Base-by-base conservation (phyloP, 2,113 vertebrate species). In the Eptatretus burgeri region DNA sequence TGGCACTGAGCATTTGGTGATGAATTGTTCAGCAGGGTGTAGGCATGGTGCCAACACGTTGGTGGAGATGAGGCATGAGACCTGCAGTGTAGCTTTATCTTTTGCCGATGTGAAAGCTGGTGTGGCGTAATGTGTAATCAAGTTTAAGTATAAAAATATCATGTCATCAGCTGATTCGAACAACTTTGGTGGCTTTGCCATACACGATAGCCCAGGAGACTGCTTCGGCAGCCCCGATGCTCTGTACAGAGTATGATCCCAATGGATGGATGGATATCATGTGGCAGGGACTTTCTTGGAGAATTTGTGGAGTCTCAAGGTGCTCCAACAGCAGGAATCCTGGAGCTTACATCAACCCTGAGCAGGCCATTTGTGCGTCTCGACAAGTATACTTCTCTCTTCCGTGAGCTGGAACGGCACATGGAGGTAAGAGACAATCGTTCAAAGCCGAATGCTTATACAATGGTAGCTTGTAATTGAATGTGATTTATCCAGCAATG, bases 281-380 rank as follows among this genome's bases (percentile, higher is more conserved):
- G 56, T 60, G 56, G 8, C 71, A 98, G 91, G 69, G 89, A 98
- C 56, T 79, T 81, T 11, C 74, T 98, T 69, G 87, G 91, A 52
- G 89, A 93, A 68, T 96, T 98, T 69, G 93, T 96, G 86, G 91
- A 98, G 75, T 70, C 76, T 49, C 82, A 79, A 69, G 91, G 91
- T 53, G 86, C 89, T 65, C 79, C 76, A 73, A 82, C 71, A 67
- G 86, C 91, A 1, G 91, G 91, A 63, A 87, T 93, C 73, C 83
- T 94, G 64, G 83, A 82, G 20, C 71, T 98, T 70, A 98, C 91
- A 69, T 91, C 91, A 0, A 88, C 87, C 74, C 82, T 98, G 72
- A 98, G 91, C 77, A 98, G 91, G 74, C 87, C 91, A n/a, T 98
- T 98, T 68, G 85, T 94, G 87, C 83, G 91, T 71, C 79, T 98